Base-by-base conservation (phyloP, 2,888 invertebrate species). In the Caenorhabditis wallacei region DNA sequence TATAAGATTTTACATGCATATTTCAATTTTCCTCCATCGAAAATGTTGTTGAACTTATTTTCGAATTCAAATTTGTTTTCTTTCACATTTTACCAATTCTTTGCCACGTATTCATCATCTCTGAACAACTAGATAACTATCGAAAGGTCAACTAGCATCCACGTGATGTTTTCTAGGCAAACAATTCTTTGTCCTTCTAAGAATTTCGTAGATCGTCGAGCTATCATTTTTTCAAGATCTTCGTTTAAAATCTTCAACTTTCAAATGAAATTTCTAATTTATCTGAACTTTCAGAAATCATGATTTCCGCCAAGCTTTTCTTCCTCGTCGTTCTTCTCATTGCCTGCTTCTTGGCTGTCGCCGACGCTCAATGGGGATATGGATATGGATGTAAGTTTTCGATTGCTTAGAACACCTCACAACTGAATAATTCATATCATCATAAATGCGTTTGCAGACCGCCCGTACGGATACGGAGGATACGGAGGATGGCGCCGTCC, bases 361-460 rank as follows among this genome's bases (percentile, higher is more conserved):
- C 66, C 24, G 80, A 80, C 5, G 80, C 80, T 54, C 80, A 80
- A 74, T 80, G 80, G 80, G 80, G 80, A 74, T 79, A 79, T 37
- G 78, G 78, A 53, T 79, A 70, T 37, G 80, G 80, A 74, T 72
- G 80, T 80, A 37, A 80, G 80, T 48, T 43, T 13, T 16, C n/a
- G n/a, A 37, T 37, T 37, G 4, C n/a, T n/a, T n/a, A n/a, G n/a
- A n/a, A n/a, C n/a, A n/a, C n/a, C n/a, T n/a, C n/a, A n/a, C n/a
- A n/a, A n/a, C n/a, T n/a, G n/a, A n/a, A n/a, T n/a, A n/a, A n/a
- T n/a, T n/a, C n/a, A n/a, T n/a, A n/a, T n/a, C n/a, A n/a, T n/a
- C n/a, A n/a, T n/a, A n/a, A n/a, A n/a, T n/a, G n/a, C n/a, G n/a
- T n/a, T 71, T 78, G 16, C 54, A 78, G 78, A 78, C 78, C 78